These are phyloP conservation scores for Eupithecia tripunctaria DNA, from an alignment of 2,888 invertebrate species.

Conservation along the genomic window DNA sequence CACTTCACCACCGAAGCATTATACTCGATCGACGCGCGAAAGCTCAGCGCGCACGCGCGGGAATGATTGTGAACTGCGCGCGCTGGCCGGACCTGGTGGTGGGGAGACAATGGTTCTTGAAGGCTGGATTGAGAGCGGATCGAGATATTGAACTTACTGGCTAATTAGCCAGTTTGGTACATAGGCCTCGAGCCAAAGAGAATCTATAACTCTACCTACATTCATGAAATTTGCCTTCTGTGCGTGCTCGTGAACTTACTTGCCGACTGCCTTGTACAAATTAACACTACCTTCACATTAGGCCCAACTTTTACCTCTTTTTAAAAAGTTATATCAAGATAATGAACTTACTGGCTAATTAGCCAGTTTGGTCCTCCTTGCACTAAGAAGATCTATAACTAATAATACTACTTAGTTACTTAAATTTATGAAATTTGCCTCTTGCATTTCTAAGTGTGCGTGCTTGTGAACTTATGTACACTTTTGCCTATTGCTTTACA, in stretches of 20 bases:
- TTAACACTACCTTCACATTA: not conserved
- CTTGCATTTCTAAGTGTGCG: no score
- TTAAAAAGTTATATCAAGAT: constrained; percentile 2
- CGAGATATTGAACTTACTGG: constrained; percentile 32
- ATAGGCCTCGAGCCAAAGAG: not conserved
- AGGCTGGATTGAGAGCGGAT: constrained; percentile 30
- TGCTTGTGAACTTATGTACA: not conserved
- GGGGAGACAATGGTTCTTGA: constrained; percentile 30
- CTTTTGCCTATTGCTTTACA: not conserved
- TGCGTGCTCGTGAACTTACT: not conserved
- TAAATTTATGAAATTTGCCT: not conserved
- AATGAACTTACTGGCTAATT: constrained; percentile 34
- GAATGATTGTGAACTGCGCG: constrained; percentile 52
- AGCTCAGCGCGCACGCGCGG: constrained; percentile 76
- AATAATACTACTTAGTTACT: no score
- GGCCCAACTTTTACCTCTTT: not conserved
- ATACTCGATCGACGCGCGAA: constrained; percentile 72
- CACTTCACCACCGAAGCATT: constrained; percentile 80
- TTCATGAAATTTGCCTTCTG: not conserved
- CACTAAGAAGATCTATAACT: not conserved
- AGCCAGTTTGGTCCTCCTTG: constrained; percentile 37
- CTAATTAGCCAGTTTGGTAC: constrained; percentile 40
- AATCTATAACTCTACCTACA: not conserved
- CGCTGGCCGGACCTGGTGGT: constrained; percentile 30
- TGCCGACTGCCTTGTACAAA: not conserved